phyloP scores from a whole-genome alignment of 1,140 invertebrate genomes.

The Drosophila setifemur region DNA sequence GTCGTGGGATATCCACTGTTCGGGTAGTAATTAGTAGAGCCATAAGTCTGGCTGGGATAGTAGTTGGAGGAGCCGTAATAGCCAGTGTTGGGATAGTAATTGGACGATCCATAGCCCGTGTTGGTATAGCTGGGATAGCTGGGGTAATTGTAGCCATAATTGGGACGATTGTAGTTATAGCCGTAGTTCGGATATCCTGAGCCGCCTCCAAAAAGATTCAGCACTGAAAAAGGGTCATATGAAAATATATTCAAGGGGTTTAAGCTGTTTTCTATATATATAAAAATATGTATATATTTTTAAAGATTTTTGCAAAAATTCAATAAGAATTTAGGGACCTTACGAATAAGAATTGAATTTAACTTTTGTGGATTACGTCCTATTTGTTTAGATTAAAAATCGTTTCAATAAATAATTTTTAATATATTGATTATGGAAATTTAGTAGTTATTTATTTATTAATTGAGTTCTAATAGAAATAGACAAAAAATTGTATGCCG shows the following conservation, averaged over 20 bases:
- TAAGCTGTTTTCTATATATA: too few species aligned
- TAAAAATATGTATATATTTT: too few species aligned
- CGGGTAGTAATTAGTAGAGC: slow-evolving; percentile 11
- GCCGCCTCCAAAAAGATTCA: slow-evolving; percentile 64
- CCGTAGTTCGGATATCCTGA: slow-evolving; percentile 57
- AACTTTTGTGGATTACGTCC: too few species aligned
- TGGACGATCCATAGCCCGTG: slow-evolving; percentile 36
- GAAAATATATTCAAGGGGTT: background rate
- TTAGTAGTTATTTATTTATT: too few species aligned
- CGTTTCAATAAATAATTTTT: too few species aligned
- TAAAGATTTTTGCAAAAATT: too few species aligned
- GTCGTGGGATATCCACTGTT: slow-evolving; percentile 57
- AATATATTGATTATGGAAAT: too few species aligned
- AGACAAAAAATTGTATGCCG: too few species aligned
- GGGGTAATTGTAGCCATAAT: slow-evolving; percentile 7
- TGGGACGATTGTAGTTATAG: slow-evolving; percentile 19
- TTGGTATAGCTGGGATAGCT: slow-evolving; percentile 30
- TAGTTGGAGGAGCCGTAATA: slow-evolving; percentile 30
- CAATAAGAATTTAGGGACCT: too few species aligned
- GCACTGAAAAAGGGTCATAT: slow-evolving; percentile 42
- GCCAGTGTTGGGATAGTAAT: slow-evolving; percentile 40
- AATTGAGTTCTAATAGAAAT: too few species aligned
- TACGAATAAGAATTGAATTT: too few species aligned
- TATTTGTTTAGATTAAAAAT: too few species aligned
- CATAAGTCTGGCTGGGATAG: slow-evolving; percentile 38